phyloP scores from a whole-genome alignment of 2,797 vertebrate genomes.

The Balearica regulorum region DNA sequence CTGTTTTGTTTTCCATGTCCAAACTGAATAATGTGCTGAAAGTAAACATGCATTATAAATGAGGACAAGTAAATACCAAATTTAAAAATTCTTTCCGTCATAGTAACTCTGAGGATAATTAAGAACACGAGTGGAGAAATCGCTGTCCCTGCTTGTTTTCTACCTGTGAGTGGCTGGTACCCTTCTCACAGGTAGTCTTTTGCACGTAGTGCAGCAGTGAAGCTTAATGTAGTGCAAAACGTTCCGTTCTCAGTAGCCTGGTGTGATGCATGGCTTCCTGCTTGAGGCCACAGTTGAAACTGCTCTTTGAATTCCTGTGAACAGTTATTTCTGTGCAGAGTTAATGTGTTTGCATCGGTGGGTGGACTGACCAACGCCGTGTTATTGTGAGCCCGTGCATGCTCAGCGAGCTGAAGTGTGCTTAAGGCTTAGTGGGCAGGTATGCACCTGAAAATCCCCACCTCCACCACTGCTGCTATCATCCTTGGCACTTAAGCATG shows the following conservation, averaged over 20 bases:
- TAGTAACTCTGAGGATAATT: conserved; percentile 45
- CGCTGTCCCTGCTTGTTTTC: not conserved
- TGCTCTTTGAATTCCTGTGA: not conserved
- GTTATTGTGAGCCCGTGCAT: rapidly evolving
- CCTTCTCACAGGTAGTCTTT: not conserved
- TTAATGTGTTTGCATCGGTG: not conserved
- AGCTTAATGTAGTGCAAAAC: not conserved
- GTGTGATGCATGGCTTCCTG: not conserved
- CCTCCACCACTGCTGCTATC: not conserved
- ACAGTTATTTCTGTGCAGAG: not conserved
- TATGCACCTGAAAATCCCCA: not conserved
- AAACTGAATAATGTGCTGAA: conserved; percentile 61
- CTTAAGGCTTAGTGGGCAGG: not conserved
- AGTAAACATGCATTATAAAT: conserved; percentile 57
- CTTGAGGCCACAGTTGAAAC: not conserved
- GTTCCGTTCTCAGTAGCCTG: not conserved
- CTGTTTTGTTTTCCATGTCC: conserved; percentile 56
- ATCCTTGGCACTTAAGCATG: not conserved
- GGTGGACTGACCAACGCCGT: not conserved
- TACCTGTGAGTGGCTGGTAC: not conserved
- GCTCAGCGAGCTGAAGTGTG: not conserved
- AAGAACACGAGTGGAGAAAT: conserved; percentile 12
- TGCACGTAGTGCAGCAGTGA: not conserved
- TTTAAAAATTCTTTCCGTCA: conserved; percentile 57
- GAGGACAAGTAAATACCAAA: conserved; percentile 27